Percentiles rank a stretch among this genome's conserved stretches.
These are phyloP conservation scores for Pogoniulus pusillus DNA, from an alignment of 2,797 vertebrate species.

Conservation along the genomic window DNA sequence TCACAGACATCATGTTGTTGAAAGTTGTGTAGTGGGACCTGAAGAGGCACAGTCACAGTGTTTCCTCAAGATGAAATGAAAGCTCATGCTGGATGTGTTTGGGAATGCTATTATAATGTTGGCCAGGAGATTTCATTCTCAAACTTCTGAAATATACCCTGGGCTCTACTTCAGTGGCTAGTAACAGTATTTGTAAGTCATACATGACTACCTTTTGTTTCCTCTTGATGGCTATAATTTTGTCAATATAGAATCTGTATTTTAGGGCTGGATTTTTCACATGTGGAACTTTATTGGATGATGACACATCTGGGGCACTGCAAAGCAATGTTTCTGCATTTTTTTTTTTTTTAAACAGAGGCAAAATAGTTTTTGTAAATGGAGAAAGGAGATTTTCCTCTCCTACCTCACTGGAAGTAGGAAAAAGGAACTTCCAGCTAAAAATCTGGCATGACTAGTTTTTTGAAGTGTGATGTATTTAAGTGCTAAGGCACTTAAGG, in stretches of 20 bases:
- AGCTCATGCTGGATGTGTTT: not conserved
- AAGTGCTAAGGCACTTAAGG: not conserved
- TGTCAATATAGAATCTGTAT: not conserved
- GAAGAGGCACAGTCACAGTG: not conserved
- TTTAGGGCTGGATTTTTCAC: slow-evolving; percentile 21
- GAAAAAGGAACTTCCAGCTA: not conserved
- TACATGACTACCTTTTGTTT: not conserved
- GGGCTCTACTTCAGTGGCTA: not conserved
- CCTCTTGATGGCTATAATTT: slow-evolving; percentile 8
- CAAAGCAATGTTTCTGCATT: not conserved
- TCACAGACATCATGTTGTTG: not conserved
- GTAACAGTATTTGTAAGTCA: not conserved
- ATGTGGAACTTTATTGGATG: not conserved
- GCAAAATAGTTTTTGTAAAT: not conserved
- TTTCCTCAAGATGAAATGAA: not conserved
- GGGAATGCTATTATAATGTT: not conserved
- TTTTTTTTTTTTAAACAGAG: not conserved
- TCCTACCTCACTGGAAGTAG: not conserved
- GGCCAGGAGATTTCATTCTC: not conserved
- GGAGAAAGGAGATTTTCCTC: not conserved
- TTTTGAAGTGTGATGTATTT: not conserved
- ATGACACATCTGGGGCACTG: not conserved
- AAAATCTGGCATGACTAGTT: not conserved
- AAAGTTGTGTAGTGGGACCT: not conserved
- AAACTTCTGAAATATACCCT: not conserved